These are phyloP conservation scores for Alethe diademata DNA, from an alignment of 2,113 vertebrate species.

Conservation along the genomic window DNA sequence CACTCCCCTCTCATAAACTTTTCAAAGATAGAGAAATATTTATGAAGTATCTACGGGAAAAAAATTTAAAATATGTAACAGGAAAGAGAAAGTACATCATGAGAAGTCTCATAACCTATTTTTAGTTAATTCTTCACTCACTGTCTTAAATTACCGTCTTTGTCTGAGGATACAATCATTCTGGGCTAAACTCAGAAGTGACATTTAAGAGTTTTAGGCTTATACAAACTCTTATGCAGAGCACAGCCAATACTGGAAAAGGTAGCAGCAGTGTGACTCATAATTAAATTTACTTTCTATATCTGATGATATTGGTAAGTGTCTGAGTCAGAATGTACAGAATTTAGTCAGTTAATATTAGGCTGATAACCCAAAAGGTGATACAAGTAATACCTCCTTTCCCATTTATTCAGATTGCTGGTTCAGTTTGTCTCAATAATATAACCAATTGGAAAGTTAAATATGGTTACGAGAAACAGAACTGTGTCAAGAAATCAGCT, in stretches of 20 bases:
- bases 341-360: neutral
- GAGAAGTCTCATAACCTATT: neutral
- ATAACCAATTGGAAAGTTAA: neutral
- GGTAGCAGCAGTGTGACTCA: neutral
- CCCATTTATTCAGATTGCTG: neutral
- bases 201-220: neutral
- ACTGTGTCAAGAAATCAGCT: neutral
- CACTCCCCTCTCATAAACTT: neutral
- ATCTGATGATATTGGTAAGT: neutral
- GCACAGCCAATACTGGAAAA: neutral
- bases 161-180: neutral
- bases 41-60: neutral
- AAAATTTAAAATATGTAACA: neutral
- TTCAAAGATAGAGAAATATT: neutral
- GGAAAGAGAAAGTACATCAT: neutral
- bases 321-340: neutral
- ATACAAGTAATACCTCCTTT: neutral
- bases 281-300: neutral
- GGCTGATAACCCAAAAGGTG: neutral
- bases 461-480: neutral
- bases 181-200: neutral
- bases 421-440: neutral
- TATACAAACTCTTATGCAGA: neutral
- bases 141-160: neutral
- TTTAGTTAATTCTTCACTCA: neutral